Evolutionary conservation across 2,113 vertebrate species (phyloP).

Genomic region (Sylvia atricapilla): DNA sequence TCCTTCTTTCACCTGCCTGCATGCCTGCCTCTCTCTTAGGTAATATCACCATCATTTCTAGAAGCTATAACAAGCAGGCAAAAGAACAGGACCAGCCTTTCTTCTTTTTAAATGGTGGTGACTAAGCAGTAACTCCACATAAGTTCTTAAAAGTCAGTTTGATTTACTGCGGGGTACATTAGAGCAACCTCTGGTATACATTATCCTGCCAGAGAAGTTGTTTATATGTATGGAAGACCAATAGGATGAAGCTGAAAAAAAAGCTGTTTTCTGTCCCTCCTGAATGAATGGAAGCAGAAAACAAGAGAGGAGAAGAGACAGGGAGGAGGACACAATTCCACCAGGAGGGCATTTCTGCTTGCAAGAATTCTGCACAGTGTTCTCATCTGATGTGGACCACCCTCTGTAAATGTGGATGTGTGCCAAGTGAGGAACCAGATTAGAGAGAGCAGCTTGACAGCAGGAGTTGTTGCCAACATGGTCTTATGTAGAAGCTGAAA

Average conservation of each 20-base stretch:
- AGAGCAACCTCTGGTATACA: not conserved
- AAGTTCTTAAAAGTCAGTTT: slow-evolving; percentile 23
- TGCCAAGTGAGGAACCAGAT: not conserved
- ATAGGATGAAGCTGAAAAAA: not conserved
- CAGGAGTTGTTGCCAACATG: accelerated
- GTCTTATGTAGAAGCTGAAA: not conserved
- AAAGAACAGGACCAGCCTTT: not conserved
- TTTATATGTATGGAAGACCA: not conserved
- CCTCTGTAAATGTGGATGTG: not conserved
- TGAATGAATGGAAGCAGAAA: not conserved
- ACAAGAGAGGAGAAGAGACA: accelerated
- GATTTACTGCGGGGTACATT: slow-evolving; percentile 11
- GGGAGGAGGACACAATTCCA: not conserved
- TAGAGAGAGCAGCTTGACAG: not conserved
- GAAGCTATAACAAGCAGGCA: not conserved
- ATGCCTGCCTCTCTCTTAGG: not conserved
- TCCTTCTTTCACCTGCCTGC: not conserved
- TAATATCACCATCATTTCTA: slow-evolving; percentile 16
- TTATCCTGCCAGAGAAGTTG: not conserved
- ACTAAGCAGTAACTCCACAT: slow-evolving; percentile 12
- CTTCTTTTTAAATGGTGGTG: not conserved
- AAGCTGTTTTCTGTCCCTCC: not conserved
- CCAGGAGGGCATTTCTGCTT: not conserved
- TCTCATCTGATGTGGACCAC: not conserved
- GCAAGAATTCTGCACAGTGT: not conserved